phyloP scores from a whole-genome alignment of 1,140 invertebrate genomes.

The Vollenhovia emeryi region DNA sequence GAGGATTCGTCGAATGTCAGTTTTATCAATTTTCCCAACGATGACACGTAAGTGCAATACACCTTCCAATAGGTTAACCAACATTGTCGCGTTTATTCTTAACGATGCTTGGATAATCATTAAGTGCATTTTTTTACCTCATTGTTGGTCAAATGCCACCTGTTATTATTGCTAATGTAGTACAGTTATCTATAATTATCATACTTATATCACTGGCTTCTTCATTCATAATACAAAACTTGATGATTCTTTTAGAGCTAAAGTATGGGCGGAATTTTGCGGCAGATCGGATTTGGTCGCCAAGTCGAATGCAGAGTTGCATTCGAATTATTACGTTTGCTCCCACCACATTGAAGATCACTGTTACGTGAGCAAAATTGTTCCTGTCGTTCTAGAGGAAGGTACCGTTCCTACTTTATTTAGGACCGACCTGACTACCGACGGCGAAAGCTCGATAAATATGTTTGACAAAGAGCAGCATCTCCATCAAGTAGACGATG shows the following conservation, averaged over 20 bases:
- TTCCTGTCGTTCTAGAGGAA: conserved; percentile 66
- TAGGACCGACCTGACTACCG: not conserved
- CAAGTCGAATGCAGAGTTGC: conserved; percentile 72
- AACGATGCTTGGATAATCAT: not conserved
- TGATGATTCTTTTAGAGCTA: conserved; percentile 62
- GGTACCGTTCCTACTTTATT: conserved; percentile 71
- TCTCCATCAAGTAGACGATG: conserved; percentile 12
- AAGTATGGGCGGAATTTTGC: conserved; percentile 72
- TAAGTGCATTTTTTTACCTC: not conserved
- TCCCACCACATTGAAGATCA: conserved; percentile 74
- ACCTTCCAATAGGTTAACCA: not conserved
- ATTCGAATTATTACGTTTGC: conserved; percentile 74
- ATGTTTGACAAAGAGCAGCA: conserved; percentile 38
- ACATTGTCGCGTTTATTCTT: not conserved
- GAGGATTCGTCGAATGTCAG: conserved; percentile 53
- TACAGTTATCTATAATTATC: not conserved
- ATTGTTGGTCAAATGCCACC: not conserved
- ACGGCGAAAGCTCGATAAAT: conserved; percentile 10
- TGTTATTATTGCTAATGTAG: no score
- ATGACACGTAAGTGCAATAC: conserved; percentile 60
- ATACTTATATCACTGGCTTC: not conserved
- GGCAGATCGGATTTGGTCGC: conserved; percentile 67
- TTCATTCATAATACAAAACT: not conserved
- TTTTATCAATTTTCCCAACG: conserved; percentile 68
- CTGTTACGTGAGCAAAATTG: conserved; percentile 70